phyloP scores from a whole-genome alignment of 1,140 invertebrate genomes.

The Drosophila malerkotliana region DNA sequence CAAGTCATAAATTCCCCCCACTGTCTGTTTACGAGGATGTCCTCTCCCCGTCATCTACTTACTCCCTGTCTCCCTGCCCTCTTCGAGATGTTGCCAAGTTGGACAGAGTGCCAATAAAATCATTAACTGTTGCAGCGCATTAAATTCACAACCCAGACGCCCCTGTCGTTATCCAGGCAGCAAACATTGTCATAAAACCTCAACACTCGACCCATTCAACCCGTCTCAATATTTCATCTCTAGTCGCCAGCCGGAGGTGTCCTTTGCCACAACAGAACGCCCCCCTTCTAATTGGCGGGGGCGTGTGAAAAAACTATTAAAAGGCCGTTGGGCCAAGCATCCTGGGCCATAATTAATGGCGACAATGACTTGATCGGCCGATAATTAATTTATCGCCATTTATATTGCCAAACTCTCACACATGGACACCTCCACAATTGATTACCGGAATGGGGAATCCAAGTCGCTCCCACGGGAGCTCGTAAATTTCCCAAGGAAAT shows the following conservation, averaged over 20 bases:
- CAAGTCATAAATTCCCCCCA: conserved; percentile 63
- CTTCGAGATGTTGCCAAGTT: conserved; percentile 41
- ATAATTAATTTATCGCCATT: conserved; percentile 75
- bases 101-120: conserved; percentile 75
- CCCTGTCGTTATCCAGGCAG: conserved; percentile 43
- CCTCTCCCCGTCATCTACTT: neutral
- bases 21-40: conserved; percentile 47
- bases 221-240: conserved; percentile 39
- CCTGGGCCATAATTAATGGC: conserved; percentile 68
- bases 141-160: conserved; percentile 64
- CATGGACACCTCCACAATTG: conserved; percentile 21
- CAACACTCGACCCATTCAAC: conserved; percentile 30
- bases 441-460: conserved; percentile 10
- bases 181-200: conserved; percentile 69
- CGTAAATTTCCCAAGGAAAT: conserved; percentile 36
- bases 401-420: conserved; percentile 40
- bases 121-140: conserved; percentile 78
- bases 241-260: neutral
- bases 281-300: conserved; percentile 52
- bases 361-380: conserved; percentile 75
- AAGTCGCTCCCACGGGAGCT: conserved; percentile 32
- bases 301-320: conserved; percentile 71
- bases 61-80: neutral
- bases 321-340: conserved; percentile 31
- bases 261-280: neutral